These are phyloP conservation scores for Atta texana DNA, from an alignment of 1,140 invertebrate species.

Conservation along the genomic window DNA sequence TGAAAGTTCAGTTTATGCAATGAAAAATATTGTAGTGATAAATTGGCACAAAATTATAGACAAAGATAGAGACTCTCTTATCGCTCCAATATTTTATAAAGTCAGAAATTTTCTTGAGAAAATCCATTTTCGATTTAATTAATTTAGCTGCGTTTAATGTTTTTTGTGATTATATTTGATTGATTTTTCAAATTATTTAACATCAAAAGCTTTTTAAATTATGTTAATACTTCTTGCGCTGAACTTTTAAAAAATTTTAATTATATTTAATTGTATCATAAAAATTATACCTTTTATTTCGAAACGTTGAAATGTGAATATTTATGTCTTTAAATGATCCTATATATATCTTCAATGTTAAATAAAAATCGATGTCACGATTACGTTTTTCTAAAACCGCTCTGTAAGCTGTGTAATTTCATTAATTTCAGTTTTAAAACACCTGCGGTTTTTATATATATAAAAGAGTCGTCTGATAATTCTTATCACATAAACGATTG, in stretches of 20 bases:
- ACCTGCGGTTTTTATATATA: not conserved
- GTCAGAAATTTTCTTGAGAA: not conserved
- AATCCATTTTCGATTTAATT: not conserved
- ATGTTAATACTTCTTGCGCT: not conserved
- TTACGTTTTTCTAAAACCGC: not conserved
- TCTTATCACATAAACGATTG: constrained; percentile 28
- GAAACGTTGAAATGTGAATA: not conserved
- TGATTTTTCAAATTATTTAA: not conserved
- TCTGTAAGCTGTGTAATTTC: not conserved
- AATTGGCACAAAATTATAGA: not conserved
- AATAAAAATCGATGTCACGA: not conserved
- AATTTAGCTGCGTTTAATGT: not conserved
- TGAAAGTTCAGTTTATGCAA: not conserved
- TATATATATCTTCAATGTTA: not conserved
- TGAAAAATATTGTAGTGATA: constrained; percentile 1
- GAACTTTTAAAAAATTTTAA: not conserved
- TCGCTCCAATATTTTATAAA: not conserved
- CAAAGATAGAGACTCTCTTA: not conserved
- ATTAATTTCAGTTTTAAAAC: not conserved
- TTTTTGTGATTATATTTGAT: not conserved
- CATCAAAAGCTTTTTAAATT: not conserved
- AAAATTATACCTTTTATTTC: constrained; percentile 4
- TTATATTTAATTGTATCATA: not conserved
- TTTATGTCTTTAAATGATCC: not conserved
- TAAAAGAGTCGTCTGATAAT: not conserved